These are phyloP conservation scores for Synergus laeviventris DNA, from an alignment of 2,888 invertebrate species.

Conservation along the genomic window DNA sequence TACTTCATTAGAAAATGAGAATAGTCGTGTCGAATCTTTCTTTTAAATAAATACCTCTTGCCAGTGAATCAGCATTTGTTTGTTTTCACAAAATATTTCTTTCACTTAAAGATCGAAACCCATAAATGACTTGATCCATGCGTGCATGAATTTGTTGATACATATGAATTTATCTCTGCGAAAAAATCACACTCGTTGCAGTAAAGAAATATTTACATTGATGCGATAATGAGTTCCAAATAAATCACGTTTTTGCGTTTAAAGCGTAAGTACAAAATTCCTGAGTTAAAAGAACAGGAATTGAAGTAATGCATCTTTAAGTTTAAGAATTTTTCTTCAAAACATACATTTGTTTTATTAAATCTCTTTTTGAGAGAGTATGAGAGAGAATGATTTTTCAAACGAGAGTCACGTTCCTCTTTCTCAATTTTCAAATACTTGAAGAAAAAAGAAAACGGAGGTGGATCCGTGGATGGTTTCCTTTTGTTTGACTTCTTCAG, in stretches of 20 bases:
- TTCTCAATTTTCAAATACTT: constrained; percentile 23
- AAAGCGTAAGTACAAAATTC: not conserved
- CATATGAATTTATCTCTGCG: not conserved
- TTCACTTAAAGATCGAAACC: not conserved
- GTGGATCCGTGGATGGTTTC: not conserved
- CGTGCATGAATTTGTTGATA: not conserved
- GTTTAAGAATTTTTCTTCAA: not conserved
- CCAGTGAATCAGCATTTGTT: not conserved
- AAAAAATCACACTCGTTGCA: not conserved
- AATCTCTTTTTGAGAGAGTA: not conserved
- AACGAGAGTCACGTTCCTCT: not conserved
- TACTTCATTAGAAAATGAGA: not conserved
- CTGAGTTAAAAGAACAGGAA: not conserved
- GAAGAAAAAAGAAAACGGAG: constrained; percentile 7
- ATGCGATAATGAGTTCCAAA: not conserved
- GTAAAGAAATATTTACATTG: not conserved
- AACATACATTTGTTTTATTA: not conserved
- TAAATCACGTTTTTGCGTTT: not conserved
- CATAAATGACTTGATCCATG: not conserved
- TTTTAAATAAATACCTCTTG: not conserved
- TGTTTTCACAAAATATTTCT: not conserved
- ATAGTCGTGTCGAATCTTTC: not conserved
- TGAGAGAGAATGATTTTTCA: not conserved
- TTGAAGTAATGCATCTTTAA: not conserved
- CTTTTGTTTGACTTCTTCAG: constrained; percentile 14